phyloP scores from a whole-genome alignment of 2,888 invertebrate species.

The Agrenia bidenticulata region DNA sequence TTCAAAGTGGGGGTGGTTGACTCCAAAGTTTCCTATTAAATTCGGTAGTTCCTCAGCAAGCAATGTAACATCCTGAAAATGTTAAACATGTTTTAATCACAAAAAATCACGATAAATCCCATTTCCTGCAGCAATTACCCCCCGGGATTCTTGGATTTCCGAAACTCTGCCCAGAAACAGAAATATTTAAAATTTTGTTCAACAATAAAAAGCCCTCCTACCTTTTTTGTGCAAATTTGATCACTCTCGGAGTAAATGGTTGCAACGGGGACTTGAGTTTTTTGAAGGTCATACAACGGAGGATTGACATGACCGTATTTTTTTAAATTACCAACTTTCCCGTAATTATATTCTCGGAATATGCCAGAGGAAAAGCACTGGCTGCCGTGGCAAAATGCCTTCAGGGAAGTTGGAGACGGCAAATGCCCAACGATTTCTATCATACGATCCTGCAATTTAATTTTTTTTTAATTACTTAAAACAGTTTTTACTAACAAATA shows the following conservation, averaged over 20 bases:
- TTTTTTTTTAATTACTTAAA: too few relatives aligned
- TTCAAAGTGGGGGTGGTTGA: not conserved
- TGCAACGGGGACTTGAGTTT: not conserved
- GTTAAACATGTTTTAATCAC: too few relatives aligned
- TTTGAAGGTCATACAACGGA: not conserved
- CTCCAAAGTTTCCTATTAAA: not conserved
- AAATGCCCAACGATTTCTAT: not conserved
- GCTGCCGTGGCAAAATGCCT: not conserved
- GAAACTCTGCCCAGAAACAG: too few relatives aligned
- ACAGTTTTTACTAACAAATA: too few relatives aligned
- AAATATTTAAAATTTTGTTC: not conserved
- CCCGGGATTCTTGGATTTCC: too few relatives aligned
- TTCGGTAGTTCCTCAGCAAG: conserved; percentile 2
- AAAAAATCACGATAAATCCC: not conserved
- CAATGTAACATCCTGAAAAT: not conserved
- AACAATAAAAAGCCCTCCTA: not conserved
- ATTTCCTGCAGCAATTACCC: too few relatives aligned
- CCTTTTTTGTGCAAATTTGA: not conserved
- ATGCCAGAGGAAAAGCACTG: not conserved
- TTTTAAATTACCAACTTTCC: not conserved
- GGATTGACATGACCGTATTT: conserved; percentile 3
- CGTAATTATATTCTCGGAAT: conserved; percentile 6
- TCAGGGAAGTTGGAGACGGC: conserved; percentile 5
- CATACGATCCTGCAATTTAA: not conserved
- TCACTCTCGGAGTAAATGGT: conserved; percentile 4